Evolutionary conservation across 2,888 invertebrate species (phyloP).

Genomic region (Eurytoma californica): DNA sequence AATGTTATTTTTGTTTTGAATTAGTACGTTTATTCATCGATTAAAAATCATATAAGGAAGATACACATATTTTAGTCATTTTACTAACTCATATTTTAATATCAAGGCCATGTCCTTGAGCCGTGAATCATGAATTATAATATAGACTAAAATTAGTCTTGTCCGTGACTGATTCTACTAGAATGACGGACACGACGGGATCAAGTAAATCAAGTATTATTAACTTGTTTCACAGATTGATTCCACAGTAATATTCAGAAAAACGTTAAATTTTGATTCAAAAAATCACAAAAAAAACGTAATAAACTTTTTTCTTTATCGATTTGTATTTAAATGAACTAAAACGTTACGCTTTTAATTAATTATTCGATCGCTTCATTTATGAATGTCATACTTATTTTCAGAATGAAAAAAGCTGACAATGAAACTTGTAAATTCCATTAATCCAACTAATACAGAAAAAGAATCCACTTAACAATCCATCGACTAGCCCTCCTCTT

Average conservation of each 20-base stretch:
- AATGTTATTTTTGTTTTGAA: too few species aligned
- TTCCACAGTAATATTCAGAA: too few species aligned
- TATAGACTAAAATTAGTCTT: constrained; percentile 2
- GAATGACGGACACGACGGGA: constrained; percentile 16
- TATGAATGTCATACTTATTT: neutral
- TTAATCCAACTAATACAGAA: constrained; percentile 38
- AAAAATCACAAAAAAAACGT: too few species aligned
- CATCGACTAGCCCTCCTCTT: constrained; percentile 8
- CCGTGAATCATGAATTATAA: constrained; percentile 24
- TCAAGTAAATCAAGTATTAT: constrained; percentile 39
- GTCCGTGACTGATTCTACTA: constrained; percentile 29
- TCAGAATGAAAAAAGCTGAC: constrained; percentile 24
- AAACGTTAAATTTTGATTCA: too few species aligned
- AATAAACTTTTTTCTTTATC: too few species aligned
- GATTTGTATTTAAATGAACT: too few species aligned
- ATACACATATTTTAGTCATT: neutral
- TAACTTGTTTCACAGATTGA: constrained; percentile 36
- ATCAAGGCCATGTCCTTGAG: constrained; percentile 14
- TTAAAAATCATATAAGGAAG: too few species aligned
- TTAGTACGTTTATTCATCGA: neutral
- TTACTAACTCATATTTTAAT: neutral
- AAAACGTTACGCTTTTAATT: neutral
- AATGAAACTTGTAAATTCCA: constrained; percentile 47
- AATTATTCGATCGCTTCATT: neutral
- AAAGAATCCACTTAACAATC: constrained; percentile 37